Percentiles rank a stretch among this genome's conserved stretches.
phyloP scores from a whole-genome alignment of 1,140 invertebrate genomes.

The Plodia interpunctella region DNA sequence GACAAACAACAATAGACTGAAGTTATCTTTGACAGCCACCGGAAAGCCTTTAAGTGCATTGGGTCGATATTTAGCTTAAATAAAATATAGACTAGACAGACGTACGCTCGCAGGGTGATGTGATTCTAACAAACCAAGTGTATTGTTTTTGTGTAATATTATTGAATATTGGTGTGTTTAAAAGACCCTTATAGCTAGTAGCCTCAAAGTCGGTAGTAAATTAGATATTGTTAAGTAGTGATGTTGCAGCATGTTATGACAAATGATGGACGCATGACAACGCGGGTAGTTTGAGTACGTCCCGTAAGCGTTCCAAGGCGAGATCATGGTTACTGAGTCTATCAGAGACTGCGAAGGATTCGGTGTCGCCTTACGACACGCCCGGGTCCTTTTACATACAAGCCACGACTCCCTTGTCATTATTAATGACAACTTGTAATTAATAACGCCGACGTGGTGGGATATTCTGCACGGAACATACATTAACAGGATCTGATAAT shows the following conservation, averaged over 20 bases:
- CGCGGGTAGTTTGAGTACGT: conserved; percentile 12
- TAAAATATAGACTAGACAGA: background rate
- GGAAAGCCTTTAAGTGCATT: conserved; percentile 61
- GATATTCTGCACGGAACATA: conserved; percentile 32
- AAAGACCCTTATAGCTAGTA: background rate
- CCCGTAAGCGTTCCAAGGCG: conserved; percentile 1
- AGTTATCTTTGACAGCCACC: conserved; percentile 49
- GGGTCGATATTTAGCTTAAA: conserved; percentile 16
- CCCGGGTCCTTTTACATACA: conserved; percentile 16
- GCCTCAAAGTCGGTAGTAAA: conserved; percentile 5
- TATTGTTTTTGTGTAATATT: no score
- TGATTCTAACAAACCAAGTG: background rate
- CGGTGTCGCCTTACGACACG: conserved; percentile 28
- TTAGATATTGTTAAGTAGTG: conserved; percentile 17
- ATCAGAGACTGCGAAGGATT: background rate
- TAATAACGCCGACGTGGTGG: conserved; percentile 40
- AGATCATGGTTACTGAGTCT: background rate
- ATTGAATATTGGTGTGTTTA: no score
- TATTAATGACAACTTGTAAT: conserved; percentile 47
- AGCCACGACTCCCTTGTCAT: conserved; percentile 33
- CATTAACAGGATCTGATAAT: conserved; percentile 37
- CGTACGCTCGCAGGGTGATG: background rate
- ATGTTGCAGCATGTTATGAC: conserved; percentile 28
- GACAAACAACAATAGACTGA: conserved; percentile 57
- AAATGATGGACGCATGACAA: conserved; percentile 47